phyloP scores from a whole-genome alignment of 2,888 invertebrate species.

The Sminthurides aquaticus region DNA sequence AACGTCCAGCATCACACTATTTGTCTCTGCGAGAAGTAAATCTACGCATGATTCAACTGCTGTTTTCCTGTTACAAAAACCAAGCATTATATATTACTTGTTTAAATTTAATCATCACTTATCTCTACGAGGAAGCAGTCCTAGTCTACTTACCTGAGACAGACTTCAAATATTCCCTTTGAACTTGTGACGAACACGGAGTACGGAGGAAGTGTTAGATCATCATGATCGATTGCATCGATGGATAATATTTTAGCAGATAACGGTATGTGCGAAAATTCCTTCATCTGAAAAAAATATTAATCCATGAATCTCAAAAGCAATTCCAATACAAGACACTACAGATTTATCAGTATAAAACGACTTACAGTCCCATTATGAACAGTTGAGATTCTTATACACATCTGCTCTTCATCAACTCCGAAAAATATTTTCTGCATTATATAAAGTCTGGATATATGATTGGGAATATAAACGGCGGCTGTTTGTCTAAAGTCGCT shows the following conservation, averaged over 20 bases:
- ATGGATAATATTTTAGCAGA: conserved; percentile 30
- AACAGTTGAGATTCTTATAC: conserved; percentile 31
- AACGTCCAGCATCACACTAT: conserved; percentile 33
- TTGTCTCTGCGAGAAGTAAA: conserved; percentile 35
- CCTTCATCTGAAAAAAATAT: conserved; percentile 33
- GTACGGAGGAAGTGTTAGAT: conserved; percentile 28
- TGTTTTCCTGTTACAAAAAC: conserved; percentile 27
- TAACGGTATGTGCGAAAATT: conserved; percentile 37
- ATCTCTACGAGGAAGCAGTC: neutral
- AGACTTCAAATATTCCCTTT: conserved; percentile 35
- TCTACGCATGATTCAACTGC: conserved; percentile 38
- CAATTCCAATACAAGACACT: neutral
- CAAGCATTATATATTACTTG: neutral
- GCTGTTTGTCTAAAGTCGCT: conserved; percentile 41
- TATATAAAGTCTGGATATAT: conserved; percentile 34
- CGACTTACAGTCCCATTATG: conserved; percentile 33
- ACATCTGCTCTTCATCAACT: conserved; percentile 31
- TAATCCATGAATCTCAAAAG: neutral
- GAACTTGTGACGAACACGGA: conserved; percentile 38
- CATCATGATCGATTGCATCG: conserved; percentile 32
- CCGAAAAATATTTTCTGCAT: conserved; percentile 40
- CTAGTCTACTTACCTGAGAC: conserved; percentile 24
- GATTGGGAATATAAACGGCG: conserved; percentile 34
- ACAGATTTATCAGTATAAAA: neutral
- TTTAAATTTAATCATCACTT: conserved; percentile 4